Evolutionary conservation across 2,888 invertebrate genomes (phyloP), one percentile per base, ranked within the genome.

Genomic region (Spilarctia lutea): DNA sequence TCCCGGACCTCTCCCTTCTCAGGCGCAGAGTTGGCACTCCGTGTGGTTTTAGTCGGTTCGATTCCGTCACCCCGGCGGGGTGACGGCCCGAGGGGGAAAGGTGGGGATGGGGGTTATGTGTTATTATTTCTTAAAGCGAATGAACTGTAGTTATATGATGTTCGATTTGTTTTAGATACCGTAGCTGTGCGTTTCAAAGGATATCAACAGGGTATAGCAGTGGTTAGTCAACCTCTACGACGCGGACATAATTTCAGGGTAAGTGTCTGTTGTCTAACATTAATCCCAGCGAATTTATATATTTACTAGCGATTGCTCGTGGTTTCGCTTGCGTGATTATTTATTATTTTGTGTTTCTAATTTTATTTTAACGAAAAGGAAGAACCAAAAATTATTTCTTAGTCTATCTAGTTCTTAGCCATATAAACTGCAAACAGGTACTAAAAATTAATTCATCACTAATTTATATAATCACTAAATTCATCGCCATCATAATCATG

Each of bases 171-270:
- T 90, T 42, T 88, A 95, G 95, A 95, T 66, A 95, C 95, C 0
- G 94, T 95, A 0, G 99, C 99, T 0, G 94, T 96, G 84, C 96
- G 99, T 72, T 97, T 97, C 2, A 97, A 97, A 56, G 98, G 99
- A 42, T 99, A 98, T 89, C 98, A 98, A 91, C 98, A 99, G 87
- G 98, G 97, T 11, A 93, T 98, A 18, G 97, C 98, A 0, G 96
- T 98, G 83, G 96, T 97, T 71, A 94, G 96, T 84, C 97, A 97
- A 81, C 97, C 97, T 0, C 89, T 98, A 27, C 94, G 96, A 45
- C 96, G 97, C 78, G 97, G 97, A 30, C 96, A 97, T 81, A 95
- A 97, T 82, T 97, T 98, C 87, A 97, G 97, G 96, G 97, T 97
- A 92, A 86, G 94, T 89, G 52, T 16, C 27, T 10, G 11, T 30